Evolutionary conservation across 1,140 invertebrate genomes (phyloP), one percentile per base, ranked within the genome.

Genomic region (Trigoniulus corallinus): DNA sequence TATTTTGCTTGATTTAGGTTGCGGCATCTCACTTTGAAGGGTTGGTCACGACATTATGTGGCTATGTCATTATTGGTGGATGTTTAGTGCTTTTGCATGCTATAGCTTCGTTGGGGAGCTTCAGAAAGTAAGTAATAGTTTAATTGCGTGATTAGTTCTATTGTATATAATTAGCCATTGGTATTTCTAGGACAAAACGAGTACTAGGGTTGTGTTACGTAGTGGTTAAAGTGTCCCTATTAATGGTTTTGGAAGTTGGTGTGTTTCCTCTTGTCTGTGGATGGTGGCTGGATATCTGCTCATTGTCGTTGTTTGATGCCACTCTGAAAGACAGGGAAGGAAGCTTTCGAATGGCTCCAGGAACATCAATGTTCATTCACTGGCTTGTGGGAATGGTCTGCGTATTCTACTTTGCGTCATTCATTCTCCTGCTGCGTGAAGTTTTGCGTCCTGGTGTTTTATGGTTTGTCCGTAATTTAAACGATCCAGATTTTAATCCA

Each of bases 351-450:
- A 72, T 80, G 1, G 83, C 88, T 0, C 94, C 95, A 0, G 89
- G 89, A 40, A 96, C 93, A 0, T 93, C 88, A 0, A 88, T 97
- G 75, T 98, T 98, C 62, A 83, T 98, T 47, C 94, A 98, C 67
- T 98, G 95, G 95, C 75, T 98, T 10, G 84, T 94, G n/a, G 94
- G 94, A 48, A 97, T 98, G 91, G 82, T 98, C 1, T 98, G 96
- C 66, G 91, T 98, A 15, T 98, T 98, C 67, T 98, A 99, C 68
- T 98, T 98, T 64, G 95, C 94, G 7, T 96, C 92, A 0, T 98
- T 98, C 62, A 88, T 98, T 34, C 72, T 97, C 1, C 68, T 97
- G 1, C 66, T 98, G 2, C 71, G 94, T 43, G 95, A 98, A 70
- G 88, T 98, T 2, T 63, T 98, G 4, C 71, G 93, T 47, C 94